A percentile compares a stretch with the other conserved stretches of the same genome.
phyloP scores from a whole-genome alignment of 2,797 vertebrate species.

The Discoglossus pictus region DNA sequence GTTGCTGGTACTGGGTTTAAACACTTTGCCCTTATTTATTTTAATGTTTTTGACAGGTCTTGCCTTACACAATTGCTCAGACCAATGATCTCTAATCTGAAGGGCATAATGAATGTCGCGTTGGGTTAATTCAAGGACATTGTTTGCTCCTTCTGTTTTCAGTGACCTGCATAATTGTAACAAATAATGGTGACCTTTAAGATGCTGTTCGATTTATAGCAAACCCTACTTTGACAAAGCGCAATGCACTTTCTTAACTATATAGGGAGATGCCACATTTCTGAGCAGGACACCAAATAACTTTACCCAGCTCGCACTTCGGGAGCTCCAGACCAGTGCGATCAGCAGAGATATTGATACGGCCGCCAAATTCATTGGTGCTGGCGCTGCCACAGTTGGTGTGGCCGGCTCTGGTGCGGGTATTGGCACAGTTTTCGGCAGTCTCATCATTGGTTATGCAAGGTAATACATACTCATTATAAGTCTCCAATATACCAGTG shows the following conservation, averaged over 20 bases:
- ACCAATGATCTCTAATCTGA: background rate
- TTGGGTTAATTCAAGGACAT: conserved; percentile 37
- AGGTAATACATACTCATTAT: conserved; percentile 75
- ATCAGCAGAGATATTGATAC: conserved; percentile 96
- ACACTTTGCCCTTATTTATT: no score
- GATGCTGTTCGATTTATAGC: no score
- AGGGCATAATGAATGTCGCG: conserved; percentile 26
- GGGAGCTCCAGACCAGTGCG: conserved; percentile 94
- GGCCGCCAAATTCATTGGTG: conserved; percentile 98
- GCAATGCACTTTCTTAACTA: conserved; percentile 49
- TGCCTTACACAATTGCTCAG: no score
- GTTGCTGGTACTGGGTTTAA: no score
- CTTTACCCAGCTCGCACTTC: conserved; percentile 78
- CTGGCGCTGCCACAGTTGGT: conserved; percentile 96
- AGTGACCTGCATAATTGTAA: no score
- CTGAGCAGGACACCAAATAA: conserved; percentile 78
- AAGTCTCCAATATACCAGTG: no score
- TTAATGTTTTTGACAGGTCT: no score
- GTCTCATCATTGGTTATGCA: conserved; percentile 98
- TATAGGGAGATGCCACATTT: conserved; percentile 76
- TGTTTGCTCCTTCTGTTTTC: background rate
- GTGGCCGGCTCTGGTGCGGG: conserved; percentile 98
- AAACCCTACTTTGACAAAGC: no score
- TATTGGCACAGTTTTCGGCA: conserved; percentile 98
- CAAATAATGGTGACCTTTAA: no score